Evolutionary conservation across 2,797 vertebrate species (phyloP).

Genomic region (Urophycis tenuis): DNA sequence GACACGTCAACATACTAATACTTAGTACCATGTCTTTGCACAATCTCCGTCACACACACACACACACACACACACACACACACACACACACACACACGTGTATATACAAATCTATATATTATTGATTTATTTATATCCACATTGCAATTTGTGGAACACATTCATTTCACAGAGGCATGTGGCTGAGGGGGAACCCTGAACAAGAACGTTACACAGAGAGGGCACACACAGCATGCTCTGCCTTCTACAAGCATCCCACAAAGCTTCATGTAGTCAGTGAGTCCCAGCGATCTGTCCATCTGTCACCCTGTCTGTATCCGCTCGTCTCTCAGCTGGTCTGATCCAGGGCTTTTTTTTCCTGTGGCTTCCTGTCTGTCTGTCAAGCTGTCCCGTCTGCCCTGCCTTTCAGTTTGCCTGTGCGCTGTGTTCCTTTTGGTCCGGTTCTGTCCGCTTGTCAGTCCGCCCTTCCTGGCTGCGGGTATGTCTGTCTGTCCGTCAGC

Average conservation of each 20-base stretch:
- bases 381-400: not conserved
- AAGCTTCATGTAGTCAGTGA: not conserved
- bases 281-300: not conserved
- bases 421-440: not conserved
- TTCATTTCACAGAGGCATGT: not conserved
- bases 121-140: not conserved
- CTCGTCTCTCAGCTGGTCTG: not conserved
- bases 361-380: not conserved
- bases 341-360: not conserved
- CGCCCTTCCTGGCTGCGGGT: too few relatives aligned
- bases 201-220: not conserved
- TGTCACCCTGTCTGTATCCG: not conserved
- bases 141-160: not conserved
- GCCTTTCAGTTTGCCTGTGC: not conserved
- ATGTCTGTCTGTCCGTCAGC: too few relatives aligned
- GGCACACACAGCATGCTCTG: not conserved
- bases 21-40: not conserved
- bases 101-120: not conserved
- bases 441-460: not conserved
- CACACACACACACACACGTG: not conserved
- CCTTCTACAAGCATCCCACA: not conserved
- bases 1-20: constrained; percentile 1
- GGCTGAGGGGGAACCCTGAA: not conserved
- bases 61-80: constrained; percentile 5
- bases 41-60: not conserved